A percentile compares a stretch with the other conserved stretches of the same genome.
Evolutionary conservation across 2,888 invertebrate species (phyloP).

Genomic region (Gryllus longicercus): DNA sequence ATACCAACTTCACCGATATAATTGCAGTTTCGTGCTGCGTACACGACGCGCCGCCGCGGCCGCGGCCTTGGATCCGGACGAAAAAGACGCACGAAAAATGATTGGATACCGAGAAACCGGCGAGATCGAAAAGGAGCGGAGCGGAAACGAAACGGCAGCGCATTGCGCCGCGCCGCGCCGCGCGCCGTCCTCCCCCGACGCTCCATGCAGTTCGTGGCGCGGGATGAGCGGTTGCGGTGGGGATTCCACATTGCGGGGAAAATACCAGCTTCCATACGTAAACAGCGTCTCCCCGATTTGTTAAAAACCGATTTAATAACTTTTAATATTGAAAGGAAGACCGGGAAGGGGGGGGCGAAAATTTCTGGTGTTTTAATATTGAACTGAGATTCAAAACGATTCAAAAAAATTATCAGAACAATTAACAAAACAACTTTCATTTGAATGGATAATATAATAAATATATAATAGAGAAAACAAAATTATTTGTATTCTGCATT

Average conservation of each 20-base stretch:
- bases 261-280: neutral
- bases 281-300: too few relatives aligned
- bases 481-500: too few relatives aligned
- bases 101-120: neutral
- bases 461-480: too few relatives aligned
- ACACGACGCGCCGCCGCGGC: neutral
- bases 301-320: too few relatives aligned
- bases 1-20: neutral
- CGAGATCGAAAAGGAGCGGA: neutral
- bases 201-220: neutral
- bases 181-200: neutral
- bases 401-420: too few relatives aligned
- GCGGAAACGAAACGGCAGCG: neutral
- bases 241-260: neutral
- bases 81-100: neutral
- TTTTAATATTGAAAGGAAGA: too few relatives aligned
- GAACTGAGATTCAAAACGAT: too few relatives aligned
- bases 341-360: too few relatives aligned
- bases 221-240: neutral
- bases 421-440: too few relatives aligned
- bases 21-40: neutral
- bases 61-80: conserved; percentile 5
- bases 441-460: too few relatives aligned
- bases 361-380: too few relatives aligned
- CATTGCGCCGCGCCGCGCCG: neutral